These are phyloP conservation scores for Ictalurus punctatus DNA, from an alignment of 2,113 vertebrate species.

Conservation along the genomic window DNA sequence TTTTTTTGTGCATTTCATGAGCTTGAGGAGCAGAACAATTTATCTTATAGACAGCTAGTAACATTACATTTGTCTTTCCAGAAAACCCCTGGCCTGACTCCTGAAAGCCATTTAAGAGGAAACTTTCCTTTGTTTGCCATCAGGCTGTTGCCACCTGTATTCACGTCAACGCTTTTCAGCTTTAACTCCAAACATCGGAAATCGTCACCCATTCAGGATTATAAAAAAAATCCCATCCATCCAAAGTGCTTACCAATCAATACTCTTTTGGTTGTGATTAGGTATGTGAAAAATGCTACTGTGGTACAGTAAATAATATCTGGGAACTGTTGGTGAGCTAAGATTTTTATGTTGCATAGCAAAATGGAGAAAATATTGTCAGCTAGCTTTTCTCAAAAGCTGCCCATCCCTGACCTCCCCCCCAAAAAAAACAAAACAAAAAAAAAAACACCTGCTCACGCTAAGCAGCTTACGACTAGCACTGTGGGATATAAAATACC, in stretches of 20 bases:
- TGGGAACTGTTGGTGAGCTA: conserved; percentile 22
- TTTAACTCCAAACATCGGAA: neutral
- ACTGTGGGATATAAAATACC: conserved; percentile 38
- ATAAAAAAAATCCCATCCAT: neutral
- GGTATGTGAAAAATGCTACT: conserved; percentile 33
- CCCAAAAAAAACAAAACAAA: neutral
- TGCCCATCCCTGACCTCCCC: neutral
- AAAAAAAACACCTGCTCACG: neutral
- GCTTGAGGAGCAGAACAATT: neutral
- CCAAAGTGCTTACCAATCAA: conserved; percentile 23
- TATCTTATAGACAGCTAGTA: conserved; percentile 1
- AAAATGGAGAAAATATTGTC: conserved; percentile 44
- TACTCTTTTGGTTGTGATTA: conserved; percentile 41
- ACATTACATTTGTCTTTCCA: conserved; percentile 11
- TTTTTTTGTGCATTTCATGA: conserved; percentile 17
- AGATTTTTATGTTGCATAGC: conserved; percentile 54
- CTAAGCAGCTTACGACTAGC: conserved; percentile 46
- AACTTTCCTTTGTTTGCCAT: neutral
- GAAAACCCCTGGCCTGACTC: neutral
- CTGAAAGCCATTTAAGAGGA: neutral
- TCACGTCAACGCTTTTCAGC: neutral
- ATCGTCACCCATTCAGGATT: neutral
- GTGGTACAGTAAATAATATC: conserved; percentile 3
- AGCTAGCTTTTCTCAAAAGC: conserved; percentile 9
- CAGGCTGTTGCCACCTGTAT: neutral